Conservation (phyloP, 92 coral and sea anemone genomes). For the Anthopleura xanthogrammica region DNA sequence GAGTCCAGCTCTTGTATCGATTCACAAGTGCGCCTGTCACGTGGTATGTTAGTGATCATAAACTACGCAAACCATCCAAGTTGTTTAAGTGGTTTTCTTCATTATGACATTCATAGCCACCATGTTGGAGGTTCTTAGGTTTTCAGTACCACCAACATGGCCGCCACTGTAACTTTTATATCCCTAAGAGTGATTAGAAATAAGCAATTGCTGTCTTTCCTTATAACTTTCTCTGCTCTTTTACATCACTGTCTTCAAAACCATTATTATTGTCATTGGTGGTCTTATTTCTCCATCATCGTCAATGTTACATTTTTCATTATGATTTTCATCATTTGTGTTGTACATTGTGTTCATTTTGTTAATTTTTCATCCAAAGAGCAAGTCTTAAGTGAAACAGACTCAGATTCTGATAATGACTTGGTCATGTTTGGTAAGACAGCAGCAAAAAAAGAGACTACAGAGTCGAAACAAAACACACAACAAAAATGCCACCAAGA, state of each 20-base stretch:
- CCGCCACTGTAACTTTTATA: too few relatives aligned
- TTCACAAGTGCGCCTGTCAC: background rate
- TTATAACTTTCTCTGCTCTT: background rate
- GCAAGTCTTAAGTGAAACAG: conserved; percentile 17
- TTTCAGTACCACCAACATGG: too few relatives aligned
- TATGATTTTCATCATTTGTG: background rate
- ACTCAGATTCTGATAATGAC: conserved; percentile 39
- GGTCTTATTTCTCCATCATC: too few relatives aligned
- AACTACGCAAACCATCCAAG: too few relatives aligned
- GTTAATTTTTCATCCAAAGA: conserved; percentile 13
- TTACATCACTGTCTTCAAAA: background rate
- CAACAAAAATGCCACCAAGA: background rate
- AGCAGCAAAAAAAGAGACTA: background rate
- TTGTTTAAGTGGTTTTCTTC: too few relatives aligned
- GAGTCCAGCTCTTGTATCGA: background rate
- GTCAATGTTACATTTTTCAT: background rate
- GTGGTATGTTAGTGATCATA: background rate
- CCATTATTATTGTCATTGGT: background rate
- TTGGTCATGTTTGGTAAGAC: conserved; percentile 32
- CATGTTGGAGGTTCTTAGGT: too few relatives aligned
- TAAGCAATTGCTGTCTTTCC: too few relatives aligned
- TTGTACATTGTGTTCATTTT: background rate
- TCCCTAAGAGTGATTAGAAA: too few relatives aligned
- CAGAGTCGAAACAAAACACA: background rate
- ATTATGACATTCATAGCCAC: too few relatives aligned